Percentiles rank a stretch among this genome's conserved stretches.
Evolutionary conservation across 1,140 invertebrate species (phyloP).

Genomic region (Drosophila albomicans): DNA sequence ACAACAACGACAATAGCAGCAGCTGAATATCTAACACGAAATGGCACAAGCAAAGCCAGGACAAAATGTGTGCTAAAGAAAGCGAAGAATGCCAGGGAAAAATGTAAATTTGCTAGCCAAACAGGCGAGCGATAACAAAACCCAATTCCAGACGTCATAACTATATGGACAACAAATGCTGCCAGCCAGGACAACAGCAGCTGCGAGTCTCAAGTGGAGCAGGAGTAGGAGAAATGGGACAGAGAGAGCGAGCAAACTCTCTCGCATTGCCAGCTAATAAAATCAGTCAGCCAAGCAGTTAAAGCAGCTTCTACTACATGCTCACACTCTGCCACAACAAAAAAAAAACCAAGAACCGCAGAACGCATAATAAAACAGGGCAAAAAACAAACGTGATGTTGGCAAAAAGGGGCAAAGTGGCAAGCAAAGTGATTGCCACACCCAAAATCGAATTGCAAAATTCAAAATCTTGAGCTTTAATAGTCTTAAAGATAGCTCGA

Average conservation of each 20-base stretch:
- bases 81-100: slow-evolving; percentile 36
- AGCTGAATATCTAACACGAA: slow-evolving; percentile 18
- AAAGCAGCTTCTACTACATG: slow-evolving; percentile 37
- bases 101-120: slow-evolving; percentile 65
- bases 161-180: slow-evolving; percentile 24
- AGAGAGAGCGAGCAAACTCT: not conserved
- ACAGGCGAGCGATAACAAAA: slow-evolving; percentile 45
- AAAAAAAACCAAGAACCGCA: slow-evolving; percentile 4
- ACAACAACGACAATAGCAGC: slow-evolving; percentile 23
- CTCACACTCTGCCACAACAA: not conserved
- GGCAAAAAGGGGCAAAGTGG: not conserved
- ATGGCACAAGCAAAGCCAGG: slow-evolving; percentile 16
- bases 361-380: slow-evolving; percentile 12
- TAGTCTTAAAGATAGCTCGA: not conserved
- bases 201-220: slow-evolving; percentile 5
- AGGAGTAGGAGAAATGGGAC: not conserved
- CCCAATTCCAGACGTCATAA: slow-evolving; percentile 62
- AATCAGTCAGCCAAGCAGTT: slow-evolving; percentile 63
- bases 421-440: not conserved
- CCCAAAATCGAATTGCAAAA: not conserved
- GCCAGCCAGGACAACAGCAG: slow-evolving; percentile 7
- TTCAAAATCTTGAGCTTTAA: slow-evolving; percentile 9
- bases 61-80: slow-evolving; percentile 15
- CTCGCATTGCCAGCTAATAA: slow-evolving; percentile 64
- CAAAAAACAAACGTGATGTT: slow-evolving; percentile 8